phyloP scores from a whole-genome alignment of 2,113 vertebrate genomes.

The Nesoenas mayeri region DNA sequence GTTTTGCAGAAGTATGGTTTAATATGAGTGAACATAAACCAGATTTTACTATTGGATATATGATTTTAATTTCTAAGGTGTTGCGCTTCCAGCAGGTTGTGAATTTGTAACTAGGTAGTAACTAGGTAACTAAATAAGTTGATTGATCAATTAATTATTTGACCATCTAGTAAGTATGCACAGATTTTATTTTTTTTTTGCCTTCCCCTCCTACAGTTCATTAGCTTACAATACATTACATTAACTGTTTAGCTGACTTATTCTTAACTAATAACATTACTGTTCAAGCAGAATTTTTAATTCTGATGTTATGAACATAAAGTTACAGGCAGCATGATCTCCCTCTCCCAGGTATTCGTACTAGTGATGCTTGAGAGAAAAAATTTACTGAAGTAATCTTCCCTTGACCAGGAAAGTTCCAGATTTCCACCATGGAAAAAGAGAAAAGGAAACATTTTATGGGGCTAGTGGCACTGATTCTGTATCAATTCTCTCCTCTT shows the following conservation, averaged over 20 bases:
- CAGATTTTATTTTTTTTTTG: background rate
- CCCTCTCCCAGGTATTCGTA: background rate
- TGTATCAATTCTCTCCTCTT: background rate
- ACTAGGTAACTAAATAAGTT: background rate
- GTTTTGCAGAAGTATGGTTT: background rate
- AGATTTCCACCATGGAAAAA: background rate
- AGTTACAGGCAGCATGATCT: background rate
- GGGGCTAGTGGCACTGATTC: background rate
- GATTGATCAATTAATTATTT: background rate
- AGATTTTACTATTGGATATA: background rate
- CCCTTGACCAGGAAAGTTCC: background rate
- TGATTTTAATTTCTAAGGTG: background rate
- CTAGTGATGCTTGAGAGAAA: background rate
- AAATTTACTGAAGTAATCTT: background rate
- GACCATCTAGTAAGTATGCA: background rate
- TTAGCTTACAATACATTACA: background rate
- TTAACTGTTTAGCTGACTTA: background rate
- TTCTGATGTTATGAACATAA: background rate
- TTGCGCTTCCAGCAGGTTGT: background rate
- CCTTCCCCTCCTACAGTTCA: background rate
- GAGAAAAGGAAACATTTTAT: background rate
- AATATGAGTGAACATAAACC: background rate
- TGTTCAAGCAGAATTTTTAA: background rate
- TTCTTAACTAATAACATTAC: background rate
- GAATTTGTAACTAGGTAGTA: background rate